These are phyloP conservation scores for Myotis myotis DNA, from an alignment of 2,797 vertebrate genomes.

Conservation along the genomic window DNA sequence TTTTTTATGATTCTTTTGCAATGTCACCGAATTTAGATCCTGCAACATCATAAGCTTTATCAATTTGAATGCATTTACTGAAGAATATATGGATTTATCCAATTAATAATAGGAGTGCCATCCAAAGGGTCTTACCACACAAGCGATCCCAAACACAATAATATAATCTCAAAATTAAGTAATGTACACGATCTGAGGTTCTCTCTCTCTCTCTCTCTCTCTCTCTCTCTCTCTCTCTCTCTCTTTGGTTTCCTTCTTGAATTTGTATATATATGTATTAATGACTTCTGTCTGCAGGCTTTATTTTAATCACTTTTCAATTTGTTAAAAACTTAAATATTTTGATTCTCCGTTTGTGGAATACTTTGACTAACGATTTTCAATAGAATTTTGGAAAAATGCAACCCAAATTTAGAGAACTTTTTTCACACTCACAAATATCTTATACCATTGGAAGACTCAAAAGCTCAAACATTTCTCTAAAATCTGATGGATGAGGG, in stretches of 20 bases:
- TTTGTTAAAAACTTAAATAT: background rate
- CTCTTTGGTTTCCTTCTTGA: background rate
- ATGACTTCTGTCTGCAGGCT: background rate
- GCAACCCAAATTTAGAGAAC: background rate
- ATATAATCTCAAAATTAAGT: background rate
- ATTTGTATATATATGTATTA: background rate
- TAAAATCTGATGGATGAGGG: slow-evolving; percentile 5
- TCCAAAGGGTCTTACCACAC: background rate
- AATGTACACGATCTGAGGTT: background rate
- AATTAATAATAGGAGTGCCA: background rate
- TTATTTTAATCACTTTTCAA: background rate
- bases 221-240: background rate
- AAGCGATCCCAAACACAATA: background rate
- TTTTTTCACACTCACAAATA: background rate
- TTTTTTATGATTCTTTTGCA: slow-evolving; percentile 25
- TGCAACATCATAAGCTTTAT: background rate
- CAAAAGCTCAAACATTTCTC: background rate
- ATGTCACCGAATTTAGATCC: slow-evolving; percentile 31
- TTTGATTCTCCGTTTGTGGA: background rate
- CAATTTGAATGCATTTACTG: background rate
- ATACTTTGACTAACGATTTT: slow-evolving; percentile 8
- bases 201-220: background rate
- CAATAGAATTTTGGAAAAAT: background rate
- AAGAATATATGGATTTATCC: background rate
- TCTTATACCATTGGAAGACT: background rate